Conservation (phyloP, 1,140 invertebrate species). For the Euwallacea fornicatus region DNA sequence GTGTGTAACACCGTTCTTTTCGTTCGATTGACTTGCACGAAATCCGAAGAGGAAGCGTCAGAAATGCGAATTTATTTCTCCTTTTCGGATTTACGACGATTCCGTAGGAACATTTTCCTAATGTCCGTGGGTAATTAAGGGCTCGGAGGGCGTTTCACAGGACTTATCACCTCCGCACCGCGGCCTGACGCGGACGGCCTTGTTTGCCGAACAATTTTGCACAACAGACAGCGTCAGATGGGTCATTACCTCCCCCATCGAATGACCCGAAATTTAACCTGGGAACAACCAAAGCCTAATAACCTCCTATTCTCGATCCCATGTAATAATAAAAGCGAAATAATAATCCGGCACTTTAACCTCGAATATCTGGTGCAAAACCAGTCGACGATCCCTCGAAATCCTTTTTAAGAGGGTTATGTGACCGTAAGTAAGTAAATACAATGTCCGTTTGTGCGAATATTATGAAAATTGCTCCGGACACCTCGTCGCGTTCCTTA, state of each 20-base stretch:
- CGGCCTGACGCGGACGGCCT: too few relatives aligned
- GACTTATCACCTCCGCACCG: too few relatives aligned
- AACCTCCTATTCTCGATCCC: neutral
- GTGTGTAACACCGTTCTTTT: conserved; percentile 43
- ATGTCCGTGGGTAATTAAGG: too few relatives aligned
- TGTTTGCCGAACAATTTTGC: too few relatives aligned
- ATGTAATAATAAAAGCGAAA: conserved; percentile 26
- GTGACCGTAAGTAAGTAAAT: conserved; percentile 36
- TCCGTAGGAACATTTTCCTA: neutral
- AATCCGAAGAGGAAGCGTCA: conserved; percentile 11
- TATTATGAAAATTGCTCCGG: conserved; percentile 32
- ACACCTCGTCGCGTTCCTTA: conserved; percentile 3
- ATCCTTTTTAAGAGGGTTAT: conserved; percentile 19
- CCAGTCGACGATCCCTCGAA: conserved; percentile 17
- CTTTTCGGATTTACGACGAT: conserved; percentile 13
- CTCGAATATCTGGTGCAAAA: conserved; percentile 20
- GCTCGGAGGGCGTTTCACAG: too few relatives aligned
- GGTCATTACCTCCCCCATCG: too few relatives aligned
- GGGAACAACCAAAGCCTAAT: neutral
- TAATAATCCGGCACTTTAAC: conserved; percentile 27
- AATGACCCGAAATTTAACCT: neutral
- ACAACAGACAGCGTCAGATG: too few relatives aligned
- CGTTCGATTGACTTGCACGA: conserved; percentile 49
- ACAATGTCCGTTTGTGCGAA: conserved; percentile 36
- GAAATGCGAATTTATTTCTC: conserved; percentile 27